phyloP scores from a whole-genome alignment of 2,113 vertebrate genomes.

The Peucedramus taeniatus region DNA sequence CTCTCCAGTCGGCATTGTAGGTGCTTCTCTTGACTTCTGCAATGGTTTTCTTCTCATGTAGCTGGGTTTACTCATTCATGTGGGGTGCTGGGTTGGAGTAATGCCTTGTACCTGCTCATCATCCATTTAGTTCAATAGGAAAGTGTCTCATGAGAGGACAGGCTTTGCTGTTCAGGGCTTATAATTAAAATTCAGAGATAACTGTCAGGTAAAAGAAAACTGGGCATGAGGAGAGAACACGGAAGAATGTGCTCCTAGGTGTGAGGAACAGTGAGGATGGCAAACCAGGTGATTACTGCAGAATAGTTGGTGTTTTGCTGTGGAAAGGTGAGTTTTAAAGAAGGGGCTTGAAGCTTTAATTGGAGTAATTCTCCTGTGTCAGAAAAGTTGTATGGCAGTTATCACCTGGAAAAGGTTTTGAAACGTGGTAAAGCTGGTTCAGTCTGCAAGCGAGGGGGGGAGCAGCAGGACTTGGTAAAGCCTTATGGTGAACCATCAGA shows the following conservation, averaged over 20 bases:
- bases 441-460: background rate
- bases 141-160: background rate
- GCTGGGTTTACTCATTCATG: background rate
- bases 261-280: background rate
- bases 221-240: background rate
- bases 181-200: background rate
- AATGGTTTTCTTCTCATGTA: background rate
- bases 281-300: background rate
- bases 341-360: background rate
- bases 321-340: background rate
- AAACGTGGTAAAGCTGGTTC: background rate
- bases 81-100: background rate
- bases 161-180: background rate
- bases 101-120: background rate
- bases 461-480: background rate
- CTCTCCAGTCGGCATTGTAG: background rate
- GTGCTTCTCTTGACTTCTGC: background rate
- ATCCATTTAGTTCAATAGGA: background rate
- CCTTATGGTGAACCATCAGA: background rate
- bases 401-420: background rate
- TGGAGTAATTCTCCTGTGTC: background rate
- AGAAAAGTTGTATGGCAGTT: background rate
- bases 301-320: background rate
- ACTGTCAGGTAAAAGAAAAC: background rate
- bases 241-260: background rate